Base-by-base conservation (phyloP, 2,888 invertebrate species). In the Drosophila birchii region DNA sequence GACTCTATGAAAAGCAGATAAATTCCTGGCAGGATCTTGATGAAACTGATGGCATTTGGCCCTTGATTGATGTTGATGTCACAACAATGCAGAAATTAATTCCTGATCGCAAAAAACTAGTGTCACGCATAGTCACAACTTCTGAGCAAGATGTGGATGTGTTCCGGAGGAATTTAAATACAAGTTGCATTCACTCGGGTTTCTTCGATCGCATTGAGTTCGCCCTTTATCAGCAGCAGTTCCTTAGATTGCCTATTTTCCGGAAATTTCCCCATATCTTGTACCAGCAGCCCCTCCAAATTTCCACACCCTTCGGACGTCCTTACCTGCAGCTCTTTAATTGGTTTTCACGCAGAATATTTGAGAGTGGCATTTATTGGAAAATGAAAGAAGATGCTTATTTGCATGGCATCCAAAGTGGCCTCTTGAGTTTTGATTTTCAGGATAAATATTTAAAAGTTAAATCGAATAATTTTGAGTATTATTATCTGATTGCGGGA, bases 251-350 rank as follows among this genome's bases (percentile, higher is more conserved):
- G 7, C 85, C 88, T 0, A 29, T 79, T 29, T 85, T 88, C n/a
- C 79, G 70, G 11, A 62, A 75, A 29, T 51, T 90, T 9, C 39
- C 74, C 0, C 56, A 87, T 29, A 62, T 78, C 2, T 44, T 90
- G 11, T 81, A 78, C 32, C 75, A 78, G 54, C 69, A 78, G 29
- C 90, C 89, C 8, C 75, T 83, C n/a, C 85, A 78, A 9, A 76
- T 89, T 56, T 72, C 82, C 5, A 16, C 80, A 5, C 63, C 87
- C 9, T 86, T 75, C 53, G 88, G 85, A 2, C 79, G 84, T 5
- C 87, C 88, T 11, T 83, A 86, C 34, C 36, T 88, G 4, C 73
- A 76, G 18, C 72, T 77, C 5, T 80, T 90, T 47, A 89, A 90
- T 64, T 67, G 51, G 41, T 89, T 79, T 66, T 47, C 88, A 36